Conservation (phyloP, 2,113 vertebrate species). For the Piprites chloris region DNA sequence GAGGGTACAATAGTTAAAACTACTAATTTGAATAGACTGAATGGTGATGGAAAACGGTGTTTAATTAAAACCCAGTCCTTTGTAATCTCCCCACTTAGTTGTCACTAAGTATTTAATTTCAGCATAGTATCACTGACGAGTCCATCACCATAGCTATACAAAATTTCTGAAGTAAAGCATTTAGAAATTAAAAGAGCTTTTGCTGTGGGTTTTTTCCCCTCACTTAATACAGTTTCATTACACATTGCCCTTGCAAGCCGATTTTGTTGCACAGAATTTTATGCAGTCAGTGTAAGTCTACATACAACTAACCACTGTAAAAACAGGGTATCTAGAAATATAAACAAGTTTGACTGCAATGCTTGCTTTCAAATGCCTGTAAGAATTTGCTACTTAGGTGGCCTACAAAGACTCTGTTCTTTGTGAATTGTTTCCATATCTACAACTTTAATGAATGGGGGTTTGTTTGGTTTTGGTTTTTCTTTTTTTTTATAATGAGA, state of each 20-base stretch:
- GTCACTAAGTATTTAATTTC: conserved; percentile 22
- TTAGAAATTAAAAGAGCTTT: not conserved
- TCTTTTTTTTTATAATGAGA: not conserved
- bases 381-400: not conserved
- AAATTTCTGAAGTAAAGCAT: not conserved
- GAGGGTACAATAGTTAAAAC: conserved; percentile 16
- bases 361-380: not conserved
- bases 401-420: not conserved
- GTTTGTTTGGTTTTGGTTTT: not conserved
- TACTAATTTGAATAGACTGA: conserved; percentile 60
- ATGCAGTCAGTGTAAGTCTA: not conserved
- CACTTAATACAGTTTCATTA: not conserved
- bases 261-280: not conserved
- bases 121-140: not conserved
- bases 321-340: not conserved
- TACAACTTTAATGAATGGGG: not conserved
- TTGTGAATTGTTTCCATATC: not conserved
- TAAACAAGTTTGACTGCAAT: not conserved
- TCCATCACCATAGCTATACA: not conserved
- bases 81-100: conserved; percentile 16
- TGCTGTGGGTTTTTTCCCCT: rapidly evolving
- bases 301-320: not conserved
- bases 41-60: conserved; percentile 40
- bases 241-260: not conserved
- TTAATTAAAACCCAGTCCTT: conserved; percentile 55